Base-by-base conservation (phyloP, 2,888 invertebrate species). In the Baronia brevicornis region DNA sequence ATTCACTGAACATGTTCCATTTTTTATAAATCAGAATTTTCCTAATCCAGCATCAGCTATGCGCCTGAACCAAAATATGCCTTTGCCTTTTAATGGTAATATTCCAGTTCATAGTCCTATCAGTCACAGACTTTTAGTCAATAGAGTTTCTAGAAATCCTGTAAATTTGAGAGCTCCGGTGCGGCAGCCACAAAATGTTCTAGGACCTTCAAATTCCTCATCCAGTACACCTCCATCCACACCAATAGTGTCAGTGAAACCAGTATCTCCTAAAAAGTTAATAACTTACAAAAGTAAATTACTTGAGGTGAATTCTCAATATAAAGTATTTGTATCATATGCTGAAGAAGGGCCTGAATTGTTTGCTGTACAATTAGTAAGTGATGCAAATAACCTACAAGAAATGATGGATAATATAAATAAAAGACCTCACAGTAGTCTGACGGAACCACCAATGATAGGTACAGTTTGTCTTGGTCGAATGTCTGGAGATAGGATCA, bases 301-400 rank as follows among this genome's bases (percentile, higher is more conserved):
- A 4, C 48, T 85, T 6, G 84, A 84, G 57, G 55, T 63, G 1
- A 70, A 74, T 28, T 85, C 86, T 0, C 85, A 85, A 41, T 90
- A 93, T 50, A 86, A 88, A 47, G 91, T 92, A 0, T 89, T 87
- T 57, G 88, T 94, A 1, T 92, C 93, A 9, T 91, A 86, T 63
- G 90, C 93, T 8, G 91, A 92, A 50, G 93, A 94, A 54, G 94
- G 94, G 0, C 93, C 93, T 3, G 88, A 89, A 41, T 75, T 90
- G 33, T 94, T 94, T 73, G 91, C 91, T 13, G 88, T 93, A 3
- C 93, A 94, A 52, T 63, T 93, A 12, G 85, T 87, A 48, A 79
- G 85, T 25, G 87, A 87, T 45, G 87, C 87, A 41, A 79, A 85
- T 6, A 84, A 84, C 42, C 64, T 94, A 6, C 86, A 87, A 26